Evolutionary conservation across 2,888 invertebrate species (phyloP).

Genomic region (Oxyteleia sp.): DNA sequence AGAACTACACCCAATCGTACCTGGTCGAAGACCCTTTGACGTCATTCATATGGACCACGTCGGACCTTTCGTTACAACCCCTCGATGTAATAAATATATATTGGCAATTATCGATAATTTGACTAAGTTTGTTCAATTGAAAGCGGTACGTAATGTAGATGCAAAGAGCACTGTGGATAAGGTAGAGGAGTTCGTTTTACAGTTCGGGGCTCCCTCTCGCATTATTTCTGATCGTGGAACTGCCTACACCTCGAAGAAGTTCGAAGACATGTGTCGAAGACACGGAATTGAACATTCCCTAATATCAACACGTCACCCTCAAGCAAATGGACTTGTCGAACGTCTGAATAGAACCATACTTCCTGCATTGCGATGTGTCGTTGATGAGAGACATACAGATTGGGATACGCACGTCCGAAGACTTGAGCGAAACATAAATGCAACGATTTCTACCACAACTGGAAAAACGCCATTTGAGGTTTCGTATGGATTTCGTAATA

Average conservation of each 20-base stretch:
- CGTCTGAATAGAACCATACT: constrained; percentile 47
- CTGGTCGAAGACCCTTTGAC: not conserved
- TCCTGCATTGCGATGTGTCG: constrained; percentile 12
- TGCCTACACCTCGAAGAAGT: constrained; percentile 55
- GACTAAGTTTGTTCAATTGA: constrained; percentile 62
- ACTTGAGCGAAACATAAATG: constrained; percentile 30
- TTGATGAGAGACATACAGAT: too few relatives aligned
- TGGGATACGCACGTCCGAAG: not conserved
- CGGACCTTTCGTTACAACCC: constrained; percentile 59
- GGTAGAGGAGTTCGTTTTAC: constrained; percentile 65
- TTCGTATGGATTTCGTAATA: not conserved
- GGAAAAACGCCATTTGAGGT: constrained; percentile 8
- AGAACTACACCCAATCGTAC: constrained; percentile 5
- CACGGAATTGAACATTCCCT: constrained; percentile 55
- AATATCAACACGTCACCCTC: constrained; percentile 60
- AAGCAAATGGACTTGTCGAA: constrained; percentile 60
- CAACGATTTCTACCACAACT: constrained; percentile 11
- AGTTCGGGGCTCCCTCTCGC: constrained; percentile 69
- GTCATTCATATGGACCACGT: constrained; percentile 64
- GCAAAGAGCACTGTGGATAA: constrained; percentile 31
- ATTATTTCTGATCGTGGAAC: constrained; percentile 68
- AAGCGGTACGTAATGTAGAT: constrained; percentile 63
- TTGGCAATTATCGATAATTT: constrained; percentile 64
- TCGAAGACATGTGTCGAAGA: constrained; percentile 49
- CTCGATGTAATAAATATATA: constrained; percentile 58